Percentiles rank a stretch among this genome's conserved stretches.
phyloP scores from a whole-genome alignment of 2,888 invertebrate genomes.

The Helicoverpa assulta region DNA sequence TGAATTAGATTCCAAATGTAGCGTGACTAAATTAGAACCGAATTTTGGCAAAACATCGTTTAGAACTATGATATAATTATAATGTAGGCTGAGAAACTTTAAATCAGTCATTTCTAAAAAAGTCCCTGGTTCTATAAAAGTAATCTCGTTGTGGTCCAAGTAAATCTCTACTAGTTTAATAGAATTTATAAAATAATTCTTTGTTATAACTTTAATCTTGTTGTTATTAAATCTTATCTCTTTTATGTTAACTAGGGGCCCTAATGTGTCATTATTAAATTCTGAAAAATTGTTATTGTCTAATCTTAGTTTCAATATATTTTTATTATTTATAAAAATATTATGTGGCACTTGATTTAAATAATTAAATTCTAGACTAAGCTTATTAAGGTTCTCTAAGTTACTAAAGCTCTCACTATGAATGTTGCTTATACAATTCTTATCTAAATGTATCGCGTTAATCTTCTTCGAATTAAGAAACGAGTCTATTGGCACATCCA shows the following conservation, averaged over 20 bases:
- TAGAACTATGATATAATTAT: slow-evolving; percentile 93
- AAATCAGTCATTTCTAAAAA: slow-evolving; percentile 93
- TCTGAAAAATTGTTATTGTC: slow-evolving; percentile 96
- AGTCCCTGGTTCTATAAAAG: slow-evolving; percentile 94
- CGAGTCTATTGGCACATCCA: slow-evolving; percentile 95
- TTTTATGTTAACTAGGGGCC: slow-evolving; percentile 92
- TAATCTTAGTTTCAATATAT: slow-evolving; percentile 94
- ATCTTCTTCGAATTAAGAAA: slow-evolving; percentile 95
- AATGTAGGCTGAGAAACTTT: slow-evolving; percentile 95
- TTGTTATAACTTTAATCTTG: slow-evolving; percentile 93
- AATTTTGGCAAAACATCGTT: slow-evolving; percentile 94
- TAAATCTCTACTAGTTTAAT: slow-evolving; percentile 94
- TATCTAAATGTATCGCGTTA: slow-evolving; percentile 95
- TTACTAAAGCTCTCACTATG: slow-evolving; percentile 95
- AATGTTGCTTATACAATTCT: slow-evolving; percentile 95
- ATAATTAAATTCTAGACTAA: slow-evolving; percentile 96
- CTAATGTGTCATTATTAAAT: slow-evolving; percentile 94
- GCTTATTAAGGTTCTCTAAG: slow-evolving; percentile 93
- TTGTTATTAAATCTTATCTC: slow-evolving; percentile 96
- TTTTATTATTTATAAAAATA: slow-evolving; percentile 93
- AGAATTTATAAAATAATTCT: slow-evolving; percentile 94
- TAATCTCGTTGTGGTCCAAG: slow-evolving; percentile 96
- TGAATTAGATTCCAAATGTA: slow-evolving; percentile 94
- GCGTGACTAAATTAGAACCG: slow-evolving; percentile 92
- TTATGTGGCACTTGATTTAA: slow-evolving; percentile 94